Percentiles rank a stretch among this genome's conserved stretches.
These are phyloP conservation scores for Conopomorpha cramerella DNA, from an alignment of 1,140 invertebrate species.

Conservation along the genomic window DNA sequence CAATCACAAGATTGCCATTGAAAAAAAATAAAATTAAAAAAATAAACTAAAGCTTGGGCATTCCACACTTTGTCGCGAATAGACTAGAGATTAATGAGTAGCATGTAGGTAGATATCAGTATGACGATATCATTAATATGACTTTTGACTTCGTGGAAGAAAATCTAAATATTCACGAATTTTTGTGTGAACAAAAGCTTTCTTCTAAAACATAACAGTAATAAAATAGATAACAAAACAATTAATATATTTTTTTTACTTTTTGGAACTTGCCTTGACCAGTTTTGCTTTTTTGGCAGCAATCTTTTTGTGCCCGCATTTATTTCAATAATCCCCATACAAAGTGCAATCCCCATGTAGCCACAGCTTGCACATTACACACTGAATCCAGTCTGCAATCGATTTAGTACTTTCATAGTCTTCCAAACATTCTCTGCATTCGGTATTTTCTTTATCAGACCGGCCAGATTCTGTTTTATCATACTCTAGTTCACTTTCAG, in stretches of 20 bases:
- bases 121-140: too few species aligned
- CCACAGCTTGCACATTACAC: slow-evolving; percentile 1
- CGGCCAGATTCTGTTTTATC: slow-evolving; percentile 1
- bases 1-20: too few species aligned
- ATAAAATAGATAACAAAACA: background rate
- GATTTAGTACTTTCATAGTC: slow-evolving; percentile 1
- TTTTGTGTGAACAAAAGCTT: slow-evolving; percentile 1
- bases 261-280: slow-evolving; percentile 1
- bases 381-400: slow-evolving; percentile 1
- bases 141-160: too few species aligned
- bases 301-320: slow-evolving; percentile 3
- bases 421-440: slow-evolving; percentile 2
- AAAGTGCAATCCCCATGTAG: slow-evolving; percentile 1
- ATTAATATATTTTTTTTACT: background rate
- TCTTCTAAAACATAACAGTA: slow-evolving; percentile 1
- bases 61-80: too few species aligned
- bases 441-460: slow-evolving; percentile 2
- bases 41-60: too few species aligned
- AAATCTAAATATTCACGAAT: too few species aligned
- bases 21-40: too few species aligned
- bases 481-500: slow-evolving; percentile 1
- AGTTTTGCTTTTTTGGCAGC: background rate
- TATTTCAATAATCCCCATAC: slow-evolving; percentile 3
- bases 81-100: too few species aligned
- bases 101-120: too few species aligned